Conservation (phyloP, 2,797 vertebrate species). For the Podargus strigoides region DNA sequence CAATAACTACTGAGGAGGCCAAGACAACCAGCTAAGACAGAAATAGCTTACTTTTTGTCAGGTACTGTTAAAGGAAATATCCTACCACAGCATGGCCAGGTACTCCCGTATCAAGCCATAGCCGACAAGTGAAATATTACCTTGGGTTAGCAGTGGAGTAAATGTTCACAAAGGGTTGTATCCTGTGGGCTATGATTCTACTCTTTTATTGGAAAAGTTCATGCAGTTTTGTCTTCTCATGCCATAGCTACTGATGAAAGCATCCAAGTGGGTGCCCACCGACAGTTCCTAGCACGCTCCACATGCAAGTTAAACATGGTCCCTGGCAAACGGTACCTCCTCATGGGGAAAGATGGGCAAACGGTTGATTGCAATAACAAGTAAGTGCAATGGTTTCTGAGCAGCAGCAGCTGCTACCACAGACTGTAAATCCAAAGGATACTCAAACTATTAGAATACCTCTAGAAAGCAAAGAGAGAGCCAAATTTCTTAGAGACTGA, state of each 20-base stretch:
- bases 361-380: slow-evolving; percentile 20
- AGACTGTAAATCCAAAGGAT: neutral
- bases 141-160: neutral
- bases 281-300: slow-evolving; percentile 49
- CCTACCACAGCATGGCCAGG: neutral
- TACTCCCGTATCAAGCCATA: neutral
- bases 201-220: neutral
- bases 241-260: slow-evolving; percentile 49
- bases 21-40: neutral
- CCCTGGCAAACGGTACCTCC: slow-evolving; percentile 50
- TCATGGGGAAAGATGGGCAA: slow-evolving; percentile 68
- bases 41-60: neutral
- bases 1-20: neutral
- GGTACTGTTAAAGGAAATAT: neutral
- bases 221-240: neutral
- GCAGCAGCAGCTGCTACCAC: neutral
- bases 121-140: neutral
- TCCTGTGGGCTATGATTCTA: neutral
- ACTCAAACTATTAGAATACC: neutral
- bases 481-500: neutral
- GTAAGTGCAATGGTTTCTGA: slow-evolving; percentile 42
- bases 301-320: slow-evolving; percentile 43
- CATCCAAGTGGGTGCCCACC: neutral
- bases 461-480: neutral
- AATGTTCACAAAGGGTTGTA: neutral